These are phyloP conservation scores for Bicyclus anynana DNA, from an alignment of 1,140 invertebrate species.

Conservation along the genomic window DNA sequence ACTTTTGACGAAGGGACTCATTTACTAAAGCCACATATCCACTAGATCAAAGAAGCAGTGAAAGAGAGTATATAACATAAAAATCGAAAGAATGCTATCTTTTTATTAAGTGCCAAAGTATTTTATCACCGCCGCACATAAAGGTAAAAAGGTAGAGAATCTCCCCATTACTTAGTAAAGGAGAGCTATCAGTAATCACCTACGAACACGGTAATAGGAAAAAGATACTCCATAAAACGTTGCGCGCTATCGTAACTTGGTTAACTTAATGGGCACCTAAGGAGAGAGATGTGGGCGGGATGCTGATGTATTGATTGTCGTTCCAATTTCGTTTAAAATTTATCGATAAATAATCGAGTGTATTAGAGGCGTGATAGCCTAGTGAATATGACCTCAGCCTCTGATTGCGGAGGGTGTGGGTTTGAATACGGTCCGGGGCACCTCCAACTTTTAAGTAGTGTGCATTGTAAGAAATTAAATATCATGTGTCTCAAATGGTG, in stretches of 20 bases:
- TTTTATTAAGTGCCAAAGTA: background rate
- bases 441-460: no score
- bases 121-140: background rate
- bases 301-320: constrained; percentile 24
- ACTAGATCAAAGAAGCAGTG: background rate
- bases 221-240: constrained; percentile 24
- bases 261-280: constrained; percentile 24
- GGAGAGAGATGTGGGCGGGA: constrained; percentile 17
- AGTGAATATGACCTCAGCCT: no score
- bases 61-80: background rate
- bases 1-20: no score
- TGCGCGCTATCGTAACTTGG: constrained; percentile 1
- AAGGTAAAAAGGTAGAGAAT: background rate
- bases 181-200: background rate
- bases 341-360: background rate
- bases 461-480: no score
- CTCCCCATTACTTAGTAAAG: constrained; percentile 5
- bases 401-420: no score
- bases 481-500: no score
- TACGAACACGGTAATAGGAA: constrained; percentile 5
- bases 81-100: background rate
- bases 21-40: no score
- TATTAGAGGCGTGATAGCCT: no score
- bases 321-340: constrained; percentile 19
- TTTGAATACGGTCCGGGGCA: no score